Base-by-base conservation (phyloP, 2,797 vertebrate species). In the Cyclura pinguis region DNA sequence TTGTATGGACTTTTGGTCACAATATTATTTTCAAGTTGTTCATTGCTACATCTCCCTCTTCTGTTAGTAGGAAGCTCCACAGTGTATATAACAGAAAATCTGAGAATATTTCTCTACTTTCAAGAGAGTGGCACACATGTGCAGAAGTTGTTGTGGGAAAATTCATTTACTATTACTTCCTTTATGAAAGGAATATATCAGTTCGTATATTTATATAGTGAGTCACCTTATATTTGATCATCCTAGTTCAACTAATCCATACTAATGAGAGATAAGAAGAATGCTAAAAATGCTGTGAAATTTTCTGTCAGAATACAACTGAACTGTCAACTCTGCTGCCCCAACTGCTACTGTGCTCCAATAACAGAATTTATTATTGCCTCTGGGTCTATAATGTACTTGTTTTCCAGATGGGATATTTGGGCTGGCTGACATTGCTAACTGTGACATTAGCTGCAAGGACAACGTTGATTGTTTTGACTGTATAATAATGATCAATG, bases 401-500 rank as follows among this genome's bases (percentile, higher is more conserved):
- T 80, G 18, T 20, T 81, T 62, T 88, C 78, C 87, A 86, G 84
- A 83, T 82, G 42, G 86, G 59, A 69, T 80, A 72, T 84, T 85
- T 91, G 81, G 81, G 4, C 74, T 91, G 80, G 62, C 88, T 92
- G 85, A 84, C 80, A 89, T 80, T 87, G 85, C 80, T 87, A 62
- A 22, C 52, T 62, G 57, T 89, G 88, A 92, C 62, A 84, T 87
- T 84, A 78, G 73, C 38, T 87, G 38, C 80, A 92, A 89, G 80
- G 88, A 52, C 52, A 52, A 2, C 14, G 72, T 83, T 91, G 74
- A 88, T 82, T 89, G 80, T 92, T 92, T 92, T 73, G 72, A 87
- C 80, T 38, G 47, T 78, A 87, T 69, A 89, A 89, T 89, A 89
- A 83, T 77, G 80, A 83, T 69, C 80, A 78, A 50, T 92, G 73